phyloP scores from a whole-genome alignment of 35 echinoderm and acorn worm species.

The Apostichopus japonicus region DNA sequence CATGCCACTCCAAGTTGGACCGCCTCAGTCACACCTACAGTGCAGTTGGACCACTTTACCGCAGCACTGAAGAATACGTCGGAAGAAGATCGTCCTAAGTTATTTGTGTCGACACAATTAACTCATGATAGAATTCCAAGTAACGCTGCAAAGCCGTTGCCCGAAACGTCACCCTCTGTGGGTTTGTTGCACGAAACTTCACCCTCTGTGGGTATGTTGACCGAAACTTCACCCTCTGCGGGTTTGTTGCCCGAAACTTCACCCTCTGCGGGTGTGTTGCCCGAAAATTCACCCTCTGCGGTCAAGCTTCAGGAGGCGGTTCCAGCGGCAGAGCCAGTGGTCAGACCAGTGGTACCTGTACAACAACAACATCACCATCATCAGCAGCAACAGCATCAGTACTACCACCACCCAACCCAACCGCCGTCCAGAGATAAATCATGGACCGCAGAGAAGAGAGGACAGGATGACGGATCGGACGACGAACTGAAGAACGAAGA shows the following conservation, averaged over 20 bases:
- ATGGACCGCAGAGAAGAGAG: background rate
- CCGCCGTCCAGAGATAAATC: background rate
- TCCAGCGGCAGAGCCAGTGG: background rate
- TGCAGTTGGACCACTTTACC: background rate
- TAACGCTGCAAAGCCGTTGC: no score
- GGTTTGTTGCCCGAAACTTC: background rate
- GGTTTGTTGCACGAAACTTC: no score
- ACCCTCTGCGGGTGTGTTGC: background rate
- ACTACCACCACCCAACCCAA: background rate
- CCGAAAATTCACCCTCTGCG: background rate
- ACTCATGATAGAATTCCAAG: no score
- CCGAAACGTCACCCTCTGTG: no score
- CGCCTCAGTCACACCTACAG: background rate
- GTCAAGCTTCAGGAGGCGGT: background rate
- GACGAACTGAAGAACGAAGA: slow-evolving; percentile 88
- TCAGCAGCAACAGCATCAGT: background rate
- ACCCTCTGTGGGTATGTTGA: no score
- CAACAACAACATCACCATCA: background rate
- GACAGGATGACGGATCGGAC: slow-evolving; percentile 70
- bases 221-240: no score
- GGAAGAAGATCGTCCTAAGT: no score
- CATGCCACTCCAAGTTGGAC: slow-evolving; percentile 7
- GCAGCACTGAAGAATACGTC: background rate
- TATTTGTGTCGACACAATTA: background rate
- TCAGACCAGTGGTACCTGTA: background rate